Base-by-base conservation (phyloP, 2,888 invertebrate species). In the Nineta flava region DNA sequence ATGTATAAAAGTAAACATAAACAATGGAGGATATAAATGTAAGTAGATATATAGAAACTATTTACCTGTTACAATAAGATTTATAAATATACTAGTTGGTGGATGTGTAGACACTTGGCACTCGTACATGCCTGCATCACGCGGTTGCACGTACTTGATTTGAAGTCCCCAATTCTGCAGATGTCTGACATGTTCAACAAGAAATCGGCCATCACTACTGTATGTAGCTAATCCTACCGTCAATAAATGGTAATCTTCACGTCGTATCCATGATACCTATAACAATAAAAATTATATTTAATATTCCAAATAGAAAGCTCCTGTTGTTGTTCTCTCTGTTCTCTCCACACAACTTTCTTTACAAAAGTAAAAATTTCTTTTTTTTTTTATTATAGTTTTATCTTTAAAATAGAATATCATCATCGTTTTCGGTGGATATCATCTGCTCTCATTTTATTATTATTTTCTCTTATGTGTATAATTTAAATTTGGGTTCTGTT, bases 101-200 rank as follows among this genome's bases (percentile, higher is more conserved):
- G 85, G 85, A 68, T 85, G 82, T 43, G 84, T 85, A 50, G 84
- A 84, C 62, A 85, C 81, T 76, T 85, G 84, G 67, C 85, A 85
- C 75, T 84, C 81, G 62, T 85, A 85, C 50, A 79, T 69, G 17
- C 85, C 85, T 43, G 77, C 79, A 61, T 85, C 85, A 31, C 79
- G 74, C 53, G 74, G 72, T 59, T 78, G 79, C 35, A 83, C 81
- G 49, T 81, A 79, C 61, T 81, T 79, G 61, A 85, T 83, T 55
- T 76, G 73, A 12, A 78, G 68, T 50, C 70, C 71, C 77, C 77
- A 78, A 62, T 77, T 78, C 15, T 77, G 76, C 53, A 77, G 73
- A 61, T 77, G 77, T 42, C 77, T 64, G 53, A 72, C 73, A 60
- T 77, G 77, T 49, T 76, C 78, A 17, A 81, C 79, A 41, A 79